Evolutionary conservation across 1,140 invertebrate genomes (phyloP).

Genomic region (Radopholus similis): DNA sequence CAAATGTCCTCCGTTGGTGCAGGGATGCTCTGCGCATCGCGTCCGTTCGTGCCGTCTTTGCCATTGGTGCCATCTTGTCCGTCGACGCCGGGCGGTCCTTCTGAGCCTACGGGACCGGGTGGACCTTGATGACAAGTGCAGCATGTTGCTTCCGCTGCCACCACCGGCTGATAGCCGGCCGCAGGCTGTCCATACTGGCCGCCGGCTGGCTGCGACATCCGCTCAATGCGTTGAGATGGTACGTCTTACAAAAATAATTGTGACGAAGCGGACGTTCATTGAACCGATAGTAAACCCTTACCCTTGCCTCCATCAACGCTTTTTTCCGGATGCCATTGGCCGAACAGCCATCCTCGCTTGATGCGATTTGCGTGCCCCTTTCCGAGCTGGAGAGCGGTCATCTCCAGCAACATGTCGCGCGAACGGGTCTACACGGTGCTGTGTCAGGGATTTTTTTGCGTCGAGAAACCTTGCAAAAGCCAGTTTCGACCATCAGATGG

Average conservation of each 20-base stretch:
- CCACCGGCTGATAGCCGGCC: constrained; percentile 45
- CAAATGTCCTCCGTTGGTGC: constrained; percentile 46
- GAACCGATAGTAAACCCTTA: constrained; percentile 10
- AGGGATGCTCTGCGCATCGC: constrained; percentile 49
- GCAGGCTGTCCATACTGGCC: no score
- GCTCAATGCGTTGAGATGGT: neutral
- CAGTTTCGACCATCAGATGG: constrained; percentile 59
- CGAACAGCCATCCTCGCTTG: constrained; percentile 59
- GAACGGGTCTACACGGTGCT: no score
- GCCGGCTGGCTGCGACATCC: constrained; percentile 20
- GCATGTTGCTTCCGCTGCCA: constrained; percentile 56
- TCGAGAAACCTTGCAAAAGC: constrained; percentile 58
- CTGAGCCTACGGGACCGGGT: constrained; percentile 50
- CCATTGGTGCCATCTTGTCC: constrained; percentile 57
- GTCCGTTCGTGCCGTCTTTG: constrained; percentile 54
- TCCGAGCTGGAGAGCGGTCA: constrained; percentile 59
- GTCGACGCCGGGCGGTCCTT: constrained; percentile 42
- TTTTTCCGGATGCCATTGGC: constrained; percentile 58
- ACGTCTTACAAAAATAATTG: neutral
- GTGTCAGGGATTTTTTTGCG: no score
- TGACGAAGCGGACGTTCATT: neutral
- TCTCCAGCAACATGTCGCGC: constrained; percentile 60
- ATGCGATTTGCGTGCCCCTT: constrained; percentile 57
- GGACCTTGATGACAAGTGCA: constrained; percentile 57
- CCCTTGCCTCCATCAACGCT: constrained; percentile 39